Percentiles rank a stretch among this genome's conserved stretches.
Conservation (phyloP, 2,113 vertebrate genomes). For the Tachysurus vachellii region DNA sequence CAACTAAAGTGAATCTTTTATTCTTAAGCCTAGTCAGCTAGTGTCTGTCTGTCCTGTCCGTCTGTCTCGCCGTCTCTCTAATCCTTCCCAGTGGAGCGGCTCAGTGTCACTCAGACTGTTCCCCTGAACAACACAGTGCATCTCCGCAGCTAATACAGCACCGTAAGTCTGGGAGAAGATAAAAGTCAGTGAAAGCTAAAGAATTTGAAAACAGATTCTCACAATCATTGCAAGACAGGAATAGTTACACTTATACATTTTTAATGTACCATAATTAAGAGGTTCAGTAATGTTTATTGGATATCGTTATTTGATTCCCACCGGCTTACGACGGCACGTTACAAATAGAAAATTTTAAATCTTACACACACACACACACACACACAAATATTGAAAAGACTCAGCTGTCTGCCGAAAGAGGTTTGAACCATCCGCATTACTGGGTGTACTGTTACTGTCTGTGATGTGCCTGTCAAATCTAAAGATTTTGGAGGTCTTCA, state of each 20-base stretch:
- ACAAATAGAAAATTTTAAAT: background rate
- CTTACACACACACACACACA: no score
- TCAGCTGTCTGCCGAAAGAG: background rate
- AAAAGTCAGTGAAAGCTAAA: background rate
- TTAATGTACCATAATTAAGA: background rate
- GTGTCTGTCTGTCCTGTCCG: background rate
- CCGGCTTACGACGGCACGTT: background rate
- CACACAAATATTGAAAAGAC: background rate
- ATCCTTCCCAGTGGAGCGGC: background rate
- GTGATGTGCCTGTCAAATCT: background rate
- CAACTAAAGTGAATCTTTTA: background rate
- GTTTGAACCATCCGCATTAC: background rate
- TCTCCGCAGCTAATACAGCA: conserved; percentile 2
- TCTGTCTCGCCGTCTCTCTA: conserved; percentile 1
- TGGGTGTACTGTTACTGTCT: background rate
- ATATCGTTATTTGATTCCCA: background rate
- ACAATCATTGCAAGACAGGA: background rate
- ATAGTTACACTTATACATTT: background rate
- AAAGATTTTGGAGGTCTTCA: background rate
- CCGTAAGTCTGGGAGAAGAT: background rate
- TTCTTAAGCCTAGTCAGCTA: conserved; percentile 34
- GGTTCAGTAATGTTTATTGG: background rate
- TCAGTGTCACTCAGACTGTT: conserved; percentile 30
- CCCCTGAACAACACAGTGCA: conserved; percentile 12
- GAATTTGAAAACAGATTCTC: background rate